Percentiles rank a stretch among this genome's conserved stretches.
These are phyloP conservation scores for Polydrusus tereticollis DNA, from an alignment of 2,888 invertebrate genomes.

Conservation along the genomic window DNA sequence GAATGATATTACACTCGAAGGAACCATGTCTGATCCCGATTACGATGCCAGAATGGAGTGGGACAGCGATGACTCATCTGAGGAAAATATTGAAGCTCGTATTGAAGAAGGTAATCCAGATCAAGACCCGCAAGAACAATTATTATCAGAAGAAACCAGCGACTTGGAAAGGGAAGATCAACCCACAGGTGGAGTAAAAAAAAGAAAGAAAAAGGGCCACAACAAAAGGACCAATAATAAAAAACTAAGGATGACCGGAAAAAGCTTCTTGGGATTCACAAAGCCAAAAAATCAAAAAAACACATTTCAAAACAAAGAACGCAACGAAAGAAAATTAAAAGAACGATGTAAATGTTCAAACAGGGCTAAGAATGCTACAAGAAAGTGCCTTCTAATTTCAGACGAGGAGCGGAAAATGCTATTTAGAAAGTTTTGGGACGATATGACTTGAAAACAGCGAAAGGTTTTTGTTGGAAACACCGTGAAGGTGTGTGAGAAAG, in stretches of 20 bases:
- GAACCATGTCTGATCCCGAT: constrained; percentile 1
- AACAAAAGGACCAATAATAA: constrained; percentile 30
- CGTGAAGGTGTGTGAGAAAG: constrained; percentile 7
- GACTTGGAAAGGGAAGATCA: constrained; percentile 3
- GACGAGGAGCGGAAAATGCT: background rate
- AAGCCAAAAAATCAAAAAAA: constrained; percentile 26
- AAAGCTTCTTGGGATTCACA: constrained; percentile 28
- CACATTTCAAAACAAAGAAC: constrained; percentile 19
- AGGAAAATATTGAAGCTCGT: background rate
- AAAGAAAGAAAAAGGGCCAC: constrained; percentile 22
- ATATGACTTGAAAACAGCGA: constrained; percentile 6
- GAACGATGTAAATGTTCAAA: constrained; percentile 14
- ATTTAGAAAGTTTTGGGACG: constrained; percentile 4
- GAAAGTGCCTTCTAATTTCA: background rate
- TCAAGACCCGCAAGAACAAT: background rate
- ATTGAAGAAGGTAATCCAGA: background rate
- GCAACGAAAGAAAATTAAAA: constrained; percentile 21
- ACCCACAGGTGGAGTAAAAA: constrained; percentile 1
- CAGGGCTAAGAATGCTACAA: constrained; percentile 13
- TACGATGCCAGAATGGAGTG: constrained; percentile 2
- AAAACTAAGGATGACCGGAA: constrained; percentile 21
- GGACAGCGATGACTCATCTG: constrained; percentile 5
- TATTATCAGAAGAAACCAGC: background rate
- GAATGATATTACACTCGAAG: background rate
- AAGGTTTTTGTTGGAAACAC: constrained; percentile 21